Conservation (phyloP, 2,888 invertebrate species). For the Dysmachus trigonus region DNA sequence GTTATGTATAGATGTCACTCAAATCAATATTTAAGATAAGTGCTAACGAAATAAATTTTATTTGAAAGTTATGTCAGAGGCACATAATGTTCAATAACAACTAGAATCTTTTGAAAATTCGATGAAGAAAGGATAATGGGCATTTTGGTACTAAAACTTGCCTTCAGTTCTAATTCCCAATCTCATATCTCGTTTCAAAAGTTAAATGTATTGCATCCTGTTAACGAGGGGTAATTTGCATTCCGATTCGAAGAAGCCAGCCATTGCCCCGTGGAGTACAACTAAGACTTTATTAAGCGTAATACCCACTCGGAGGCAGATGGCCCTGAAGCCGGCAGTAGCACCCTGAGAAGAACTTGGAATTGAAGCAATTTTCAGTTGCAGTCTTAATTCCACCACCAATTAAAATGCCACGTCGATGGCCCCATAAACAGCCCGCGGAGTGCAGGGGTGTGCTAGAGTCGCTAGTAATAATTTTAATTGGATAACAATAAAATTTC, state of each 20-base stretch:
- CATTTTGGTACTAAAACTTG: no score
- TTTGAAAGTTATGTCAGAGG: no score
- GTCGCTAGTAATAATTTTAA: conserved; percentile 49
- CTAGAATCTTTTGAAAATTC: no score
- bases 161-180: no score
- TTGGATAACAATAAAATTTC: conserved; percentile 49
- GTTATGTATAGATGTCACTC: no score
- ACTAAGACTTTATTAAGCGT: background rate
- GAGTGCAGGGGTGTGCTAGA: background rate
- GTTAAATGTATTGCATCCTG: background rate
- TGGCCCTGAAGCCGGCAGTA: background rate
- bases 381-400: background rate
- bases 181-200: background rate
- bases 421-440: background rate
- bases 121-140: no score
- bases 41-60: no score
- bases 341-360: background rate
- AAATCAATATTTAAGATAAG: no score
- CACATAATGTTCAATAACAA: no score
- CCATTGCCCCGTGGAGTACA: background rate
- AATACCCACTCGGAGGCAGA: background rate
- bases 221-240: background rate
- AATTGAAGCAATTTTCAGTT: background rate
- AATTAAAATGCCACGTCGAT: conserved; percentile 32
- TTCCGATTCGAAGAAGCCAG: background rate